Base-by-base conservation (phyloP, 2,888 invertebrate genomes). In the Ypsolopha scabrella region DNA sequence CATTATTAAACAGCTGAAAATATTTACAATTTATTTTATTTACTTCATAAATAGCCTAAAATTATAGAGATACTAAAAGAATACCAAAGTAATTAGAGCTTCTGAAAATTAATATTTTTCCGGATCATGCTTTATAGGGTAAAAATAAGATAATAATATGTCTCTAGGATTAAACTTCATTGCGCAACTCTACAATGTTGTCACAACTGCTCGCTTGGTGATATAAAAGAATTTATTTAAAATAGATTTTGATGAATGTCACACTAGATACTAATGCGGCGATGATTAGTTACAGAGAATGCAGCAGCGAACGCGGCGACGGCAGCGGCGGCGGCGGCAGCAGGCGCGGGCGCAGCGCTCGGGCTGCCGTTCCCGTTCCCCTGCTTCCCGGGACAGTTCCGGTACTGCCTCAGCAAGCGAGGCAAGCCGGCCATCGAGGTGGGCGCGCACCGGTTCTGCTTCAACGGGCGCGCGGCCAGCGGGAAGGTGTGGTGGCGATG, bases 401-500 rank as follows among this genome's bases (percentile, higher is more conserved):
- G 85, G 3, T 86, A 87, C 67, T 86, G 86, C 57, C 68, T 86
- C 59, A 86, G 85, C 63, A 85, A 86, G 62, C 73, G 86, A 2
- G 87, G 86, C 36, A 85, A 85, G 62, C 83, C 82, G 37, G 85
- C 86, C 36, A 86, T 87, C 54, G 85, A 86, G 60, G 81, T 86
- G 54, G 86, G 85, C 48, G 83, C 86, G 36, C 86, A 86, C 62
- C 70, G 86, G 57, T 87, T 87, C 60, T 87, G 85, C 62, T 85
- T 83, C 64, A 85, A 87, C 61, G 86, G 85, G 6, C 79, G 85
- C 46, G 85, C 86, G 6, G 86, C 85, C 34, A 83, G 85, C 56
- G 86, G 85, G 52, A 86, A 86, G 62, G 85, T 86, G 37, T 85
- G 86, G 86, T 86, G 86, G 86, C 75, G 86, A 0, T 86, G 86